phyloP scores from a whole-genome alignment of 2,888 invertebrate species.

The Leptopilina drosophilae region DNA sequence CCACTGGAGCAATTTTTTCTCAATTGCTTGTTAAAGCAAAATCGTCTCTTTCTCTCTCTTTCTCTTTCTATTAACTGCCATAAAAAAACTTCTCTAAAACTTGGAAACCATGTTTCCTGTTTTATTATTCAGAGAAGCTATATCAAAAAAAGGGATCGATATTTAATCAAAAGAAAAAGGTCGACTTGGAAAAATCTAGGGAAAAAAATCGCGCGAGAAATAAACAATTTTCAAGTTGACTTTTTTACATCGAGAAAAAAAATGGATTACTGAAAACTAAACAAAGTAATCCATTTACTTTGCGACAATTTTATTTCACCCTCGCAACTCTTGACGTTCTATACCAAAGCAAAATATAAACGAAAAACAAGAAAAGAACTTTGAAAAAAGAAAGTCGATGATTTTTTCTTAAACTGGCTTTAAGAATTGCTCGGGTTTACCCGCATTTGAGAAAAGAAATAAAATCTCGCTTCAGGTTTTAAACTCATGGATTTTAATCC shows the following conservation, averaged over 20 bases:
- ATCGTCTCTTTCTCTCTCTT: slow-evolving; percentile 6
- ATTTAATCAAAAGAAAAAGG: too few species aligned
- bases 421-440: slow-evolving; percentile 7
- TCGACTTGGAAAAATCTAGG: too few species aligned
- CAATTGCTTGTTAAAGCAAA: neutral
- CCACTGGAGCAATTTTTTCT: slow-evolving; percentile 40
- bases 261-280: slow-evolving; percentile 3
- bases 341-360: slow-evolving; percentile 43
- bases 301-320: slow-evolving; percentile 35
- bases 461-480: neutral
- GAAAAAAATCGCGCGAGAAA: neutral
- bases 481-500: neutral
- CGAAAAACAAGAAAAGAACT: slow-evolving; percentile 7
- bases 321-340: slow-evolving; percentile 25
- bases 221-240: slow-evolving; percentile 4
- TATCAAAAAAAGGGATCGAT: neutral
- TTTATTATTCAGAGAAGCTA: neutral
- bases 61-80: neutral
- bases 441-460: neutral
- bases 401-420: slow-evolving; percentile 28
- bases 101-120: neutral
- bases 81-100: neutral
- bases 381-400: neutral
- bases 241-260: slow-evolving; percentile 16
- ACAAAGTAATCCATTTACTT: slow-evolving; percentile 22